Base-by-base conservation (phyloP, 2,888 invertebrate species). In the Megastigmus dorsalis region DNA sequence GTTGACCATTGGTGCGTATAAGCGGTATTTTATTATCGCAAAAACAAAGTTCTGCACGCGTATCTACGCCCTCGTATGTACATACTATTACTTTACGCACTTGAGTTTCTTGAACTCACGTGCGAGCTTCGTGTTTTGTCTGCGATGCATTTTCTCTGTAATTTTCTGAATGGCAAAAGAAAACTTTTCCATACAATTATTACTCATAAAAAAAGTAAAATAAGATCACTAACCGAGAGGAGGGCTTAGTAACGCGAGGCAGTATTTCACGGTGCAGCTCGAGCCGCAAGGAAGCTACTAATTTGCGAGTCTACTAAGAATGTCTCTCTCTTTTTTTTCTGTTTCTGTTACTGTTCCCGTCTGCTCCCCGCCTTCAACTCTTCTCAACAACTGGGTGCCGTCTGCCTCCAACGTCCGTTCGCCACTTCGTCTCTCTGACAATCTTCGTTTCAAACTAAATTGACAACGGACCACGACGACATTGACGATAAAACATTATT, bases 371-470 rank as follows among this genome's bases (percentile, higher is more conserved):
- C 86, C 88, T 87, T 83, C 87, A 86, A 87, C 84, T 85, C 85
- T 88, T 88, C 85, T 86, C 85, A 87, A 88, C 88, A 86, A 86
- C 88, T 87, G 88, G 88, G 85, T 87, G 86, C 86, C 86, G 87
- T 88, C 87, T 87, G 86, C 84, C 86, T 87, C 85, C 86, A 87
- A 85, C 87, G 86, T 86, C 85, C 85, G 86, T 83, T 83, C 87
- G 86, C 84, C 86, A 86, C 86, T 86, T 84, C 84, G 85, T 84
- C 85, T 86, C 85, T 87, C 85, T 84, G 85, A 87, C 85, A 84
- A 84, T 83, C 81, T 80, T 83, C 82, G 80, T 81, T 66, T 26
- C 26, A 13, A 62, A 75, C 36, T 68, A 60, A 43, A 74, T 72
- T 75, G 54, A 72, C 60, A 33, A 74, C 43, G 55, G 50, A 76